Base-by-base conservation (phyloP, 2,888 invertebrate genomes). In the Oxystoma pomonae region DNA sequence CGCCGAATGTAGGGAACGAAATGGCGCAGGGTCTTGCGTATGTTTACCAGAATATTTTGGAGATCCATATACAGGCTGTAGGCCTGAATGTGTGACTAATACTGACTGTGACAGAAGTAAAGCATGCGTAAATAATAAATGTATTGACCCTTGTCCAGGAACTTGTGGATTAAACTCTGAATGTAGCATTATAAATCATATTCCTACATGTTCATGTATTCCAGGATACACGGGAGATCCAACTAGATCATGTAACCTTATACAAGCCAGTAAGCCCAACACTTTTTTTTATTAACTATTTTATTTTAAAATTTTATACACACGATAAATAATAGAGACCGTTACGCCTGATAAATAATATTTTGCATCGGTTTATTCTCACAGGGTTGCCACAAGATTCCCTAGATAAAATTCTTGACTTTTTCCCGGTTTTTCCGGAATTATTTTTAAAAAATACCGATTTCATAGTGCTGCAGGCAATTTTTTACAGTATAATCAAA, bases 61-160 rank as follows among this genome's bases (percentile, higher is more conserved):
- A 50, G 84, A 87, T 74, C 89, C 89, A 22, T 85, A 85, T 71
- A 83, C 84, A 21, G 85, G 85, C 63, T 89, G 90, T 76, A 81
- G 88, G 66, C 88, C 89, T 1, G 89, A 89, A 78, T 90, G 89
- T 75, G 82, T 85, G 16, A 83, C 85, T 58, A 88, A 87, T 74
- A 83, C 86, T 1, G 89, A 90, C 71, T 90, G 90, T 73, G 78
- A 83, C 56, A 80, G 82, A 62, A 84, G 84, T 60, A 84, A 84
- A 71, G 86, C 89, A 19, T 90, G 90, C 72, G 83, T 85, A 61
- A 89, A 88, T 76, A 87, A 87, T 72, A 85, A 86, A 73, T 90
- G 90, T 70, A 75, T 82, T 56, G 83, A 87, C 74, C 83, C 85
- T 69, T 86, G 86, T 67, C 81, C 80, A 16, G 85, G 84, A 58